Evolutionary conservation across 53 echinoderm and acorn worm genomes (phyloP).

Genomic region (Crossaster papposus): DNA sequence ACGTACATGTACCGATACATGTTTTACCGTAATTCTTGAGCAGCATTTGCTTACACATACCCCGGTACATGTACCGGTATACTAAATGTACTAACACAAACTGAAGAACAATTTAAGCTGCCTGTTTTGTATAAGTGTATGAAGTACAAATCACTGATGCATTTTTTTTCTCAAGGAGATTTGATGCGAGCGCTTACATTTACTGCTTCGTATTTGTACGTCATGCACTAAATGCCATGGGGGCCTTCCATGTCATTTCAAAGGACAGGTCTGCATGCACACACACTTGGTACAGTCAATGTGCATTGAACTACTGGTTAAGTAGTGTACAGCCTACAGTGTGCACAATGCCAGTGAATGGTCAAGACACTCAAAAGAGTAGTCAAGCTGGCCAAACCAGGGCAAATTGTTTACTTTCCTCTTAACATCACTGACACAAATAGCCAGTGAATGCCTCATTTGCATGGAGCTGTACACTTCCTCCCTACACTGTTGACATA

Average conservation of each 20-base stretch:
- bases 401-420: constrained; percentile 1
- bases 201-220: background rate
- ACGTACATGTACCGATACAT: too few species aligned
- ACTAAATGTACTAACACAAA: too few species aligned
- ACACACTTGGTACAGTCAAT: background rate
- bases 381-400: background rate
- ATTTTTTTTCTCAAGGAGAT: background rate
- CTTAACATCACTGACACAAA: background rate
- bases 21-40: too few species aligned
- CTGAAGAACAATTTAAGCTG: too few species aligned
- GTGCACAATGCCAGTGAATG: background rate
- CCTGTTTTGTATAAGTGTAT: too few species aligned
- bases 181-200: background rate
- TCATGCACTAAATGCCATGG: background rate
- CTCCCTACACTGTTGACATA: background rate
- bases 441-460: background rate
- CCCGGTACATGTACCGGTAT: too few species aligned
- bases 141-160: background rate
- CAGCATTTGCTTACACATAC: too few species aligned
- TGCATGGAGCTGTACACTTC: background rate
- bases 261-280: background rate
- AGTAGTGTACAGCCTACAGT: background rate
- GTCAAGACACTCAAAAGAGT: background rate
- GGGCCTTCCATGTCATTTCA: background rate
- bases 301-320: background rate